These are phyloP conservation scores for Alitta virens DNA, from an alignment of 2,888 invertebrate species.

Conservation along the genomic window DNA sequence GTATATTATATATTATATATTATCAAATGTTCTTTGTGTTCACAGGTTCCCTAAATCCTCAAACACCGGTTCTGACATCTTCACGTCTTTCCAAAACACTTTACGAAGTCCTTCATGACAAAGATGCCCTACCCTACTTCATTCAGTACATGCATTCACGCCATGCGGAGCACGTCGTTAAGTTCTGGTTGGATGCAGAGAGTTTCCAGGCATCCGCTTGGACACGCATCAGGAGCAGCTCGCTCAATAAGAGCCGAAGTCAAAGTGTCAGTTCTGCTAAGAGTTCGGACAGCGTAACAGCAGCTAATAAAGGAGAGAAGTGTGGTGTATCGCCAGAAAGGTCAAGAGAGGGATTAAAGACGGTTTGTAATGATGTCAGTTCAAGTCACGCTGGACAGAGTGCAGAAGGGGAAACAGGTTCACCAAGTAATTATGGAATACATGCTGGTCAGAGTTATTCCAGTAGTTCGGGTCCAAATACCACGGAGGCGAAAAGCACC, in stretches of 20 bases:
- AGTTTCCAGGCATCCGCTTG: conserved; percentile 50
- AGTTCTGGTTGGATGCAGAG: conserved; percentile 61
- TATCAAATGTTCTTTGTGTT: not conserved
- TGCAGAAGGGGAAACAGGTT: too few species aligned
- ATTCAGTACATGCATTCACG: conserved; percentile 82
- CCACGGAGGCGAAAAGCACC: too few species aligned
- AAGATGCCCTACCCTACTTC: conserved; percentile 78
- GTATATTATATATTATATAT: too few species aligned
- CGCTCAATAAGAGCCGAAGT: conserved; percentile 1
- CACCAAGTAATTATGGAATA: too few species aligned
- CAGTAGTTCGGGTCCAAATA: too few species aligned
- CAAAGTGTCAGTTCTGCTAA: not conserved
- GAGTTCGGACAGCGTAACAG: not conserved
- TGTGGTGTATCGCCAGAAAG: too few species aligned
- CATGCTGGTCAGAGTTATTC: too few species aligned
- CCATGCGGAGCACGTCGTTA: conserved; percentile 58
- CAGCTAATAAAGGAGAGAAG: not conserved
- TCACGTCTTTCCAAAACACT: conserved; percentile 62
- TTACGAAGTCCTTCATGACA: conserved; percentile 73
- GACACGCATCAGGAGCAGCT: conserved; percentile 14
- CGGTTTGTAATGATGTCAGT: too few species aligned
- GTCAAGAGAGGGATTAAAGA: too few species aligned
- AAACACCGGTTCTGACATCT: conserved; percentile 17
- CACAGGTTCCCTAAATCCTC: conserved; percentile 6
- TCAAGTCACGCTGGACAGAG: too few species aligned